Conservation (phyloP, 2,888 invertebrate genomes). For the Thelaira solivaga region DNA sequence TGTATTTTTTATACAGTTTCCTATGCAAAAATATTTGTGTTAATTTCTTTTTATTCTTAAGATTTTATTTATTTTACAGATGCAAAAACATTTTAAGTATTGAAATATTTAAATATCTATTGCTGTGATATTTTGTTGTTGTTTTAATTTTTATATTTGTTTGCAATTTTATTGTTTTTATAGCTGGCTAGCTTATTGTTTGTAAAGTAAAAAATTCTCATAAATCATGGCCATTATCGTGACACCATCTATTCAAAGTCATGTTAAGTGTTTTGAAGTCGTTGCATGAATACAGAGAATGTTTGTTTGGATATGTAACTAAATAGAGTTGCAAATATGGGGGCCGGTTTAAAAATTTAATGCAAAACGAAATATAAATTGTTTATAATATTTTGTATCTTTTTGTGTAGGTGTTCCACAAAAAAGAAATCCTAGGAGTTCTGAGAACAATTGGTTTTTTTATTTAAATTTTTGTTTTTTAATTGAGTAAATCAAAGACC, state of each 20-base stretch:
- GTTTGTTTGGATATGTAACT: background rate
- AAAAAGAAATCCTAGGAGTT: too few relatives aligned
- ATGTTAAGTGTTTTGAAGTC: constrained; percentile 51
- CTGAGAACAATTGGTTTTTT: too few relatives aligned
- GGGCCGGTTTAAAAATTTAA: background rate
- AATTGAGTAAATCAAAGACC: too few relatives aligned
- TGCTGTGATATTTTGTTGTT: background rate
- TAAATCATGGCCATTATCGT: constrained; percentile 61
- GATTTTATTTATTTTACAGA: constrained; percentile 27
- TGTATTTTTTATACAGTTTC: background rate
- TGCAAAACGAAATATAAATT: background rate
- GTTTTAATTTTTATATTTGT: constrained; percentile 12
- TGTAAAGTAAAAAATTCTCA: constrained; percentile 42
- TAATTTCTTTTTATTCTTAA: background rate
- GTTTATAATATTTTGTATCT: too few relatives aligned
- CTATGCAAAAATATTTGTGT: constrained; percentile 20
- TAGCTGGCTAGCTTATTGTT: constrained; percentile 14
- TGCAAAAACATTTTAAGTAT: constrained; percentile 37
- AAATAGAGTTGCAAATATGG: background rate
- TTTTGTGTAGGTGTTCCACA: too few relatives aligned
- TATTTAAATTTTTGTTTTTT: too few relatives aligned
- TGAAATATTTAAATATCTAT: constrained; percentile 4
- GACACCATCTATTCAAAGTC: constrained; percentile 61
- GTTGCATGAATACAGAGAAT: constrained; percentile 29
- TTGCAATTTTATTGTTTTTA: constrained; percentile 1